phyloP scores from a whole-genome alignment of 2,888 invertebrate genomes.

The Pachliopta kotzebuea region DNA sequence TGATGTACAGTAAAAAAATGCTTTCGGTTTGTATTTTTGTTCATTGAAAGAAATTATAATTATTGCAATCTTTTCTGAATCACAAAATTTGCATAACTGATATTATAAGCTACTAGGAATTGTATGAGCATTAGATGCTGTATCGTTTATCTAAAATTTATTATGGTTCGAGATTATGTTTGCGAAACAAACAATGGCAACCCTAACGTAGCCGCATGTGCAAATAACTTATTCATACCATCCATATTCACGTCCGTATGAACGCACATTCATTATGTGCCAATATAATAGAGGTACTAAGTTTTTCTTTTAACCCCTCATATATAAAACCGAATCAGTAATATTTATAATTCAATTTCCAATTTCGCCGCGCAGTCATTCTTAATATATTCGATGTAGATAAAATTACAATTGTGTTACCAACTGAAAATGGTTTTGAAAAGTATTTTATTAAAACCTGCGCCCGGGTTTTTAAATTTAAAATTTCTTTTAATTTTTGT shows the following conservation, averaged over 20 bases:
- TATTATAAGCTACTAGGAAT: neutral
- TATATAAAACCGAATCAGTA: constrained; percentile 31
- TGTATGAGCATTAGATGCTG: neutral
- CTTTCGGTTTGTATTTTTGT: too few species aligned
- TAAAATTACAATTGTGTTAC: neutral
- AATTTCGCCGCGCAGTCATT: constrained; percentile 14
- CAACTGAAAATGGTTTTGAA: neutral
- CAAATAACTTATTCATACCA: constrained; percentile 33
- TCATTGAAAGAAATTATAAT: neutral
- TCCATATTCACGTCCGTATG: constrained; percentile 29
- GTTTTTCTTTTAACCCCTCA: constrained; percentile 30
- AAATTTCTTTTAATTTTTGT: too few species aligned
- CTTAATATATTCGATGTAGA: neutral
- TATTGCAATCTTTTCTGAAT: neutral
- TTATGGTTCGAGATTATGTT: constrained; percentile 8
- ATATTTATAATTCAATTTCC: constrained; percentile 27
- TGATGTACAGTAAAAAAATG: too few species aligned
- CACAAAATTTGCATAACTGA: neutral
- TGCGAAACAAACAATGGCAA: constrained; percentile 18
- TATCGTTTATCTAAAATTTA: neutral
- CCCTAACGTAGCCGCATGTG: constrained; percentile 22
- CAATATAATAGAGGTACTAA: constrained; percentile 28
- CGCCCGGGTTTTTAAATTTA: too few species aligned
- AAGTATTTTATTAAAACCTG: neutral
- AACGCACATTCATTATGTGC: constrained; percentile 30